phyloP scores from a whole-genome alignment of 2,797 vertebrate species.

The Lepidocolaptes lacrymiger region DNA sequence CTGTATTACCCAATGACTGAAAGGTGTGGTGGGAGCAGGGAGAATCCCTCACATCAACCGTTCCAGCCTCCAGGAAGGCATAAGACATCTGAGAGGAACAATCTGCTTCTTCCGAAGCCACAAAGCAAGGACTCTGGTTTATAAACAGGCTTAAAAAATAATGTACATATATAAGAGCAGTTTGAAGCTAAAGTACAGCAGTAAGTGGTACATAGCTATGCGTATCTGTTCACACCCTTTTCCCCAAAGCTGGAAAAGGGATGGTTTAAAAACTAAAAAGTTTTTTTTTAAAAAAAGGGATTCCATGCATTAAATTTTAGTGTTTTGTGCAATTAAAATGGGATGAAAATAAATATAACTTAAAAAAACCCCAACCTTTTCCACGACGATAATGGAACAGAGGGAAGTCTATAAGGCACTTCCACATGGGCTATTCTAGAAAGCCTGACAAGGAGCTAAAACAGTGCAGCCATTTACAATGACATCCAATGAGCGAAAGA shows the following conservation, averaged over 20 bases:
- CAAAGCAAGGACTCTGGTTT: constrained; percentile 15
- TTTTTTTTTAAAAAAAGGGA: background rate
- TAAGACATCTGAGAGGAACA: constrained; percentile 22
- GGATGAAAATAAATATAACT: constrained; percentile 82
- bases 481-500: background rate
- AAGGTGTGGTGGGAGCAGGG: background rate
- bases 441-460: constrained; percentile 35
- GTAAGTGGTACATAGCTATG: constrained; percentile 34
- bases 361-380: constrained; percentile 61
- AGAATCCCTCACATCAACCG: constrained; percentile 28
- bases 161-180: constrained; percentile 36
- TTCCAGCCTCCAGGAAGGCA: constrained; percentile 61
- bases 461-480: constrained; percentile 51
- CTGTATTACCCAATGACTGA: background rate
- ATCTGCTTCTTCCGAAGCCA: constrained; percentile 47
- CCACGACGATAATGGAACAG: constrained; percentile 69
- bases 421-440: constrained; percentile 58
- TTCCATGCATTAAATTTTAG: constrained; percentile 75
- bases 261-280: constrained; percentile 45
- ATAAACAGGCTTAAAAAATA: constrained; percentile 66
- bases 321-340: constrained; percentile 80
- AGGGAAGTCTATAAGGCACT: constrained; percentile 73
- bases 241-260: constrained; percentile 24
- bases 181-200: constrained; percentile 72
- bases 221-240: background rate